Evolutionary conservation across 2,113 vertebrate genomes (phyloP).

Genomic region (Pontoporia blainvillei): DNA sequence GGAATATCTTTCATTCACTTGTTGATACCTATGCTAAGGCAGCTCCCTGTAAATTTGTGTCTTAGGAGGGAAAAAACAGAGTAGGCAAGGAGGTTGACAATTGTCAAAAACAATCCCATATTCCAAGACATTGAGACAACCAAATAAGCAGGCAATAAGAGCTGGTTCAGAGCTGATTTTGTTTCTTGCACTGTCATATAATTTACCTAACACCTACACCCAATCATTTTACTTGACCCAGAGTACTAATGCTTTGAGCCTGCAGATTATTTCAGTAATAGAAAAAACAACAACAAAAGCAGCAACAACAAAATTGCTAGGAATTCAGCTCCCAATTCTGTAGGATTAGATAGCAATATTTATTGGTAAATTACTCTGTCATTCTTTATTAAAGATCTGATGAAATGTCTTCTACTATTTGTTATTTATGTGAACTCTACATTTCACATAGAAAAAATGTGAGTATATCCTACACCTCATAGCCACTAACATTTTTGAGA

Average conservation of each 20-base stretch:
- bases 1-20: background rate
- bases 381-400: background rate
- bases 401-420: background rate
- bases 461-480: background rate
- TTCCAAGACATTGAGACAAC: background rate
- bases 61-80: background rate
- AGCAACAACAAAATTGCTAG: background rate
- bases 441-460: background rate
- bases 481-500: background rate
- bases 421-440: background rate
- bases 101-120: background rate
- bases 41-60: background rate
- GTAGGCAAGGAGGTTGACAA: background rate
- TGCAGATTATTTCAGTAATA: background rate
- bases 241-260: background rate
- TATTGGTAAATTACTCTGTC: background rate
- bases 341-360: background rate
- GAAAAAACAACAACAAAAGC: background rate
- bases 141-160: background rate
- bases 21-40: background rate
- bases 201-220: background rate
- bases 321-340: background rate
- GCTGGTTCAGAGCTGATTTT: background rate
- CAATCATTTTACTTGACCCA: background rate
- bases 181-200: background rate